Evolutionary conservation across 2,888 invertebrate genomes (phyloP), one percentile per base, ranked within the genome.

Genomic region (Temnothorax unifasciatus): DNA sequence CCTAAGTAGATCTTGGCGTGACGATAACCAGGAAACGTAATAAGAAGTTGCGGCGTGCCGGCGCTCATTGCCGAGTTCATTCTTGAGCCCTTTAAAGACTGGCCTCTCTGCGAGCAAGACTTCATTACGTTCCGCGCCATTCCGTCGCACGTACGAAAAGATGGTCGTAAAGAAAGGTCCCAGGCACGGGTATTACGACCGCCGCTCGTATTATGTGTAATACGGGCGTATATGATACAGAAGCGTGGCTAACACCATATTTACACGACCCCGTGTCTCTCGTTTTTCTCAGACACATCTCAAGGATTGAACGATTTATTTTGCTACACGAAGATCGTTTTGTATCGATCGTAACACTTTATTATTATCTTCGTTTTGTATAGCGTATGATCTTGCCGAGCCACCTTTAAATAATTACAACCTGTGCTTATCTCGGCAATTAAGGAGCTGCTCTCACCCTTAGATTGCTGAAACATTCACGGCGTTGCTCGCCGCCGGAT

Each of bases 11-110:
- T 89, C 71, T 63, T 77, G 71, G 82, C 71, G 66, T 57, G 74
- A 79, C 52, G 89, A 89, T 89, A 89, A 85, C 84, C 83, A 41
- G 61, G 69, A 82, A 66, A 75, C 76, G 83, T 66, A 84, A 86
- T 86, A 88, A 89, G 86, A 85, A 84, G 82, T 68, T 64, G 83
- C 85, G 52, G 59, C 66, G 81, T 52, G 84, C 64, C 52, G 87
- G 29, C 82, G 74, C 82, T 87, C 85, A 82, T 88, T 77, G 85
- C 82, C 77, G 66, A 75, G 73, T 18, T 34, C 82, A 21, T 82
- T 59, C 75, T 77, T 59, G 68, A 66, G 52, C 81, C 82, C 61
- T 63, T 87, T 85, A 85, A 88, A 88, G 83, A 63, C 82, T 82
- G 85, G 84, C 81, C 85, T 84, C 85, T 84, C 79, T 83, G n/a